phyloP scores from a whole-genome alignment of 2,888 invertebrate genomes.

The Coenonympha glycerion region DNA sequence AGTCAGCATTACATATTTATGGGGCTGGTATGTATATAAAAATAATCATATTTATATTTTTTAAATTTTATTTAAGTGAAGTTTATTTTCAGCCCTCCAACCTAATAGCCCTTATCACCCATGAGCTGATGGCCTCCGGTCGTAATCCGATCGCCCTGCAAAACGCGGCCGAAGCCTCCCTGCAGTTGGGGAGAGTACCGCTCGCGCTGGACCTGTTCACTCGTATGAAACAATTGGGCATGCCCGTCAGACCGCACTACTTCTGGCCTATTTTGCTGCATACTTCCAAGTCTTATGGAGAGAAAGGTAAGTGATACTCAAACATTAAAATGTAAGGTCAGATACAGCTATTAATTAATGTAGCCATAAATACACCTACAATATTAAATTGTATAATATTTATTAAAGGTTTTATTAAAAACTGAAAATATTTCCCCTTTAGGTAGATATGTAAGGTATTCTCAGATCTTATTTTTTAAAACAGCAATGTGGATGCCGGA shows the following conservation, averaged over 20 bases:
- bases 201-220: slow-evolving; percentile 63
- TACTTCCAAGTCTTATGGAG: slow-evolving; percentile 66
- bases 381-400: no score
- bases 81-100: slow-evolving; percentile 55
- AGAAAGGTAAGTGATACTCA: slow-evolving; percentile 53
- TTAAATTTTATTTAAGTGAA: no score
- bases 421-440: no score
- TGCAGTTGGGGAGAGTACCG: slow-evolving; percentile 62
- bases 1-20: no score
- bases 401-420: no score
- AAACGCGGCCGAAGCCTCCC: slow-evolving; percentile 70
- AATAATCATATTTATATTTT: no score
- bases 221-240: slow-evolving; percentile 55
- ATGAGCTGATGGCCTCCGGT: slow-evolving; percentile 62
- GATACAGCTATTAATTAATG: no score
- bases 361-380: no score
- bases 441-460: not conserved
- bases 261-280: slow-evolving; percentile 80
- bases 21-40: no score
- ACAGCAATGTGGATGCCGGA: no score
- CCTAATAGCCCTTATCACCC: slow-evolving; percentile 56
- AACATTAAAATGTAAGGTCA: not conserved
- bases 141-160: slow-evolving; percentile 69
- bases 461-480: no score
- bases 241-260: slow-evolving; percentile 75